phyloP scores from a whole-genome alignment of 92 coral and sea anemone species.

The Nematostella vectensis region DNA sequence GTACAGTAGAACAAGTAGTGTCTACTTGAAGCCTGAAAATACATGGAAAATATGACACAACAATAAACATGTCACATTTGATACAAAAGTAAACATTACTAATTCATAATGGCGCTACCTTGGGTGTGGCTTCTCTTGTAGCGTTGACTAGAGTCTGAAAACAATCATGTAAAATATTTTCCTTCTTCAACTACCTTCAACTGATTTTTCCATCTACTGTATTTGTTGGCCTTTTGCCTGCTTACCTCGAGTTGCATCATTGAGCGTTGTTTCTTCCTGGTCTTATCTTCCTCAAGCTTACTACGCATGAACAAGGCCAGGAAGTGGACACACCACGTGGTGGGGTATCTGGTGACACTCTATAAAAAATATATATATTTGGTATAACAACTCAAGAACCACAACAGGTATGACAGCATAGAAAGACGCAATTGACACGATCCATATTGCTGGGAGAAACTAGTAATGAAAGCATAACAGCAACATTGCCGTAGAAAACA shows the following conservation, averaged over 20 bases:
- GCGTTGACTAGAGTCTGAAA: slow-evolving; percentile 32
- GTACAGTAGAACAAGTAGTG: slow-evolving; percentile 72
- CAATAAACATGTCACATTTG: too few relatives aligned
- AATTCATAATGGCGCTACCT: slow-evolving; percentile 35
- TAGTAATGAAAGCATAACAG: too few relatives aligned
- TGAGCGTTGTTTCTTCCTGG: slow-evolving; percentile 70
- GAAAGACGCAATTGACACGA: too few relatives aligned
- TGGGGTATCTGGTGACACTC: slow-evolving; percentile 67
- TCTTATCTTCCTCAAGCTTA: slow-evolving; percentile 68
- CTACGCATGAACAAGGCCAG: slow-evolving; percentile 76
- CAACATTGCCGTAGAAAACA: too few relatives aligned
- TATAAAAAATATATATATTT: slow-evolving; percentile 17
- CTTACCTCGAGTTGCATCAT: slow-evolving; percentile 99
- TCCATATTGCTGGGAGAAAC: too few relatives aligned
- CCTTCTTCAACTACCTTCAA: too few relatives aligned
- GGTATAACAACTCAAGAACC: too few relatives aligned
- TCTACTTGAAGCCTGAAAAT: slow-evolving; percentile 43
- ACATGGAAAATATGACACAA: too few relatives aligned
- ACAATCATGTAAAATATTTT: too few relatives aligned
- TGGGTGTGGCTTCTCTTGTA: slow-evolving; percentile 21
- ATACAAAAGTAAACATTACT: not conserved
- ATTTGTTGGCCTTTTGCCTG: too few relatives aligned
- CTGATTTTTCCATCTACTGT: too few relatives aligned
- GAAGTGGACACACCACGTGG: slow-evolving; percentile 67
- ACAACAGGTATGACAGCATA: too few relatives aligned